Conservation (phyloP, 2,888 invertebrate species). For the Agrilus biguttatus region DNA sequence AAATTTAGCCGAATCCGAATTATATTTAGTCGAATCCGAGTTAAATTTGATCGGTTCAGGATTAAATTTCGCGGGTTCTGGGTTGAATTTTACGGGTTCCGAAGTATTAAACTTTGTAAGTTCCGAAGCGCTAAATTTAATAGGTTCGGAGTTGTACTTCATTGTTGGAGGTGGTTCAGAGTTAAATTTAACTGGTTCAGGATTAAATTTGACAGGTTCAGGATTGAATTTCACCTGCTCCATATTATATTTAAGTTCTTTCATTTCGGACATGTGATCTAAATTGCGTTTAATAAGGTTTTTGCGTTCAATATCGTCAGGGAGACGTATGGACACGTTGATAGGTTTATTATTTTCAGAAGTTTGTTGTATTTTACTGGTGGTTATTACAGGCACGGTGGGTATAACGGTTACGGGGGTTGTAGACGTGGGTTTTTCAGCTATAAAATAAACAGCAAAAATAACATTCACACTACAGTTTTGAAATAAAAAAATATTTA, state of each 20-base stretch:
- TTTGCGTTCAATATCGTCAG: conserved; percentile 30
- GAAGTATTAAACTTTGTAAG: too few species aligned
- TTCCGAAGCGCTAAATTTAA: too few species aligned
- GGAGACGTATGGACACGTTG: conserved; percentile 29
- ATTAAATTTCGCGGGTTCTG: too few species aligned
- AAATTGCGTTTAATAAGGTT: conserved; percentile 28
- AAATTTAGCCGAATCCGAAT: too few species aligned
- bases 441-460: conserved; percentile 1
- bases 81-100: too few species aligned
- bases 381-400: conserved; percentile 18
- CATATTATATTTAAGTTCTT: conserved; percentile 12
- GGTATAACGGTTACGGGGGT: conserved; percentile 12
- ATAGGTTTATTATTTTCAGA: conserved; percentile 18
- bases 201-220: conserved; percentile 9
- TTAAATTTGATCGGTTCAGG: too few species aligned
- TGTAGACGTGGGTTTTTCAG: conserved; percentile 7
- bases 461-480: neutral
- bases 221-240: conserved; percentile 14
- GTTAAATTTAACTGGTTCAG: neutral
- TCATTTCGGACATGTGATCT: conserved; percentile 16
- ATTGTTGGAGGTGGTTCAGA: too few species aligned
- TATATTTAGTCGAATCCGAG: too few species aligned
- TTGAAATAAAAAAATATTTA: neutral
- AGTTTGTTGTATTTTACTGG: conserved; percentile 13
- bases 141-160: too few species aligned